Evolutionary conservation across 2,888 invertebrate species (phyloP).

Genomic region (Drosophila lutescens): DNA sequence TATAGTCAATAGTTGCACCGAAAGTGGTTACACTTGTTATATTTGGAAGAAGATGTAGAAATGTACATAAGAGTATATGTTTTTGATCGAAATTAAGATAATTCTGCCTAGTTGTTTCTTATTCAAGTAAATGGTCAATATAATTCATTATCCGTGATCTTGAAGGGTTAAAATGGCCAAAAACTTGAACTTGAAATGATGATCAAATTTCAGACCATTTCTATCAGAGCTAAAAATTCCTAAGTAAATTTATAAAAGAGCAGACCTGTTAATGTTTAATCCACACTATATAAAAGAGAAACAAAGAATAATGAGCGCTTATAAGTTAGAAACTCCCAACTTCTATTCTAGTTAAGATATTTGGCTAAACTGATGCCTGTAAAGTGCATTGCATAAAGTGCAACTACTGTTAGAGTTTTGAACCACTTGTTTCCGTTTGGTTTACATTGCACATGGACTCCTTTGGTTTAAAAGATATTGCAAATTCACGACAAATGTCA

Average conservation of each 20-base stretch:
- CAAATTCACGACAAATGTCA: slow-evolving; percentile 28
- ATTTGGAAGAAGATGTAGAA: neutral
- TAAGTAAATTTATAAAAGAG: no score
- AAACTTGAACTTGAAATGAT: no score
- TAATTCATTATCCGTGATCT: no score
- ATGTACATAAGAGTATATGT: neutral
- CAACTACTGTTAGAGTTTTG: slow-evolving; percentile 36
- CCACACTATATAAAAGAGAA: no score
- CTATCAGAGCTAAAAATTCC: no score
- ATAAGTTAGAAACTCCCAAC: neutral
- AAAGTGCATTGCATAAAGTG: slow-evolving; percentile 18
- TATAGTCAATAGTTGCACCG: neutral
- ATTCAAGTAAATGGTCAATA: no score
- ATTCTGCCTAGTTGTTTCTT: no score
- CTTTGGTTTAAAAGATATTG: slow-evolving; percentile 47
- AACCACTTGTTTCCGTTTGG: slow-evolving; percentile 35
- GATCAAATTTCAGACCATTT: no score
- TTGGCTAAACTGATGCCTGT: slow-evolving; percentile 8
- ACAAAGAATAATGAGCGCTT: neutral
- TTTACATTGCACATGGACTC: slow-evolving; percentile 58
- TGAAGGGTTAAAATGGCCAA: no score
- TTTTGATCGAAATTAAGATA: no score
- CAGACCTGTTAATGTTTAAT: no score
- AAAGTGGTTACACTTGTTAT: neutral
- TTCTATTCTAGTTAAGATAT: neutral